These are phyloP conservation scores for Seriola rivoliana DNA, from an alignment of 2,113 vertebrate genomes.

Conservation along the genomic window DNA sequence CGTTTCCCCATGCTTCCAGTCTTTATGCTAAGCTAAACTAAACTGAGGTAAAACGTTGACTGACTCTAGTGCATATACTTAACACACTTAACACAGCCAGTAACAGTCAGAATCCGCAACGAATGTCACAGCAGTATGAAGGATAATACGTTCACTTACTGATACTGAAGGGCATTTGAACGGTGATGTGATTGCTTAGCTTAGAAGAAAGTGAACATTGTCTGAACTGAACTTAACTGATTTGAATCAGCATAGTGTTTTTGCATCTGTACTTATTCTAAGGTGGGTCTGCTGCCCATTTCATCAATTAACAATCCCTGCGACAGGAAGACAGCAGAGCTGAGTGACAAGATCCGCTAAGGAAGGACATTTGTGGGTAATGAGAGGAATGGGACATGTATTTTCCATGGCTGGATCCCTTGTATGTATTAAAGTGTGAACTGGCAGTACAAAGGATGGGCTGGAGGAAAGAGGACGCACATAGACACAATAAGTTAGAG, in stretches of 20 bases:
- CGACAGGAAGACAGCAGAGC: slow-evolving; percentile 34
- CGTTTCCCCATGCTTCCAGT: background rate
- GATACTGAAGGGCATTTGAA: background rate
- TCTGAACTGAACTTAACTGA: background rate
- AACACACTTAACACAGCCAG: too few relatives aligned
- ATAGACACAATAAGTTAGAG: slow-evolving; percentile 52
- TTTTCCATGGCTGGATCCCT: slow-evolving; percentile 61
- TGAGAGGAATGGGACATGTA: slow-evolving; percentile 52
- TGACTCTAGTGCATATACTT: too few relatives aligned
- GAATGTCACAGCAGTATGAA: background rate
- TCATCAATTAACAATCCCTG: slow-evolving; percentile 24
- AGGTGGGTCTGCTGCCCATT: slow-evolving; percentile 6
- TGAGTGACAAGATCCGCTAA: slow-evolving; percentile 57
- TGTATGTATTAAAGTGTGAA: slow-evolving; percentile 59
- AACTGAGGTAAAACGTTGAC: too few relatives aligned
- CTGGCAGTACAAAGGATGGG: slow-evolving; percentile 54
- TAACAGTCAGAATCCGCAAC: too few relatives aligned
- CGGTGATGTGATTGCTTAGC: background rate
- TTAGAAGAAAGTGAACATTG: background rate
- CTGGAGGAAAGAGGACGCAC: slow-evolving; percentile 46
- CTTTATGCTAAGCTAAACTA: background rate
- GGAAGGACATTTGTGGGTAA: slow-evolving; percentile 56
- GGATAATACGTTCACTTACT: background rate
- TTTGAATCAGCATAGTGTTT: background rate
- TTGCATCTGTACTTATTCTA: background rate